Evolutionary conservation across 64 coral and sea anemone species (phyloP).

Genomic region (Pocillopora verrucosa): DNA sequence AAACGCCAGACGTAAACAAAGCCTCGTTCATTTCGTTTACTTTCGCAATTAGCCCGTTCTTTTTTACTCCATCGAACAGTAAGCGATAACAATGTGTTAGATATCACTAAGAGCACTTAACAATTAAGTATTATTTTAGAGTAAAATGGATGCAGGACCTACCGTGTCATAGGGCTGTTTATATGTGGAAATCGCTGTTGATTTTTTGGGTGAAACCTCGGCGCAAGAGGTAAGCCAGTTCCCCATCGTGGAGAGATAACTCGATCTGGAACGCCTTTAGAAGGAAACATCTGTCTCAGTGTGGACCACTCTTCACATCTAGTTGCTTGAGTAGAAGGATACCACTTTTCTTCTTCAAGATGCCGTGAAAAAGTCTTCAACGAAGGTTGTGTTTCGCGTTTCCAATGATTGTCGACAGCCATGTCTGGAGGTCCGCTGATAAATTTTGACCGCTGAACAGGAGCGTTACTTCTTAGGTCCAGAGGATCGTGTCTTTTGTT

Average conservation of each 20-base stretch:
- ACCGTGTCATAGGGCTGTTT: constrained; percentile 98
- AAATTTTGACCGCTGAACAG: constrained; percentile 88
- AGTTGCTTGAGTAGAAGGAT: constrained; percentile 80
- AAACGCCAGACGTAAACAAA: constrained; percentile 14
- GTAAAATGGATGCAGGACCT: constrained; percentile 7
- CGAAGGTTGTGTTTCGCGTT: constrained; percentile 67
- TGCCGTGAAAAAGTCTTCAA: constrained; percentile 83
- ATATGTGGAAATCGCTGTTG: constrained; percentile 91
- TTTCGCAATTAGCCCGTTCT: neutral
- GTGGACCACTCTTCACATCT: constrained; percentile 98
- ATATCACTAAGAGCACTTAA: neutral
- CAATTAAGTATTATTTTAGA: neutral
- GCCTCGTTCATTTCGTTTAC: neutral
- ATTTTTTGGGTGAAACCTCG: constrained; percentile 23
- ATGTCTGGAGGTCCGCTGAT: constrained; percentile 38
- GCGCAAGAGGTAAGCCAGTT: constrained; percentile 35
- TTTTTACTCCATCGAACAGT: neutral
- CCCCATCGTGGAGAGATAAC: constrained; percentile 83
- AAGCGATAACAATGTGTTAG: neutral
- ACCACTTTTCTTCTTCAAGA: constrained; percentile 88
- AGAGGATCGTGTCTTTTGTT: constrained; percentile 84
- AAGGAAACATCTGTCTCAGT: constrained; percentile 87
- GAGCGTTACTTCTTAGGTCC: constrained; percentile 88
- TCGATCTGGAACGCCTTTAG: constrained; percentile 62
- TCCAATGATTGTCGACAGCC: constrained; percentile 70